These are phyloP conservation scores for Columba guinea DNA, from an alignment of 2,797 vertebrate species.

Conservation along the genomic window DNA sequence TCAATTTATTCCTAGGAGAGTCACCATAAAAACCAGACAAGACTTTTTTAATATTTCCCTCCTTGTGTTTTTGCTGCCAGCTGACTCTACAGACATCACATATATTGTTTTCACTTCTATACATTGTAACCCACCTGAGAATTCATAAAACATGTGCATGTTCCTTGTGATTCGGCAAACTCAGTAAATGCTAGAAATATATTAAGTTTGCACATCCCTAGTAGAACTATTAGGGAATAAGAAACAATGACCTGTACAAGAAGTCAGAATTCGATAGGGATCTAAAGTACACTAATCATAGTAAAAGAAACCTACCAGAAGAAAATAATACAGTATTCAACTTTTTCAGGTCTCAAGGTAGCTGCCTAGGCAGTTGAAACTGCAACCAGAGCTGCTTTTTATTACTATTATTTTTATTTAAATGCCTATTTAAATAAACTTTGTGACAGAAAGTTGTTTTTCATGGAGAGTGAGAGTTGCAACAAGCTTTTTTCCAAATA, in stretches of 20 bases:
- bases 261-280: conserved; percentile 27
- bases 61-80: not conserved
- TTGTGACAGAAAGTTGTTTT: not conserved
- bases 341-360: not conserved
- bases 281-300: conserved; percentile 22
- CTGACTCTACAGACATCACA: not conserved
- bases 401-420: not conserved
- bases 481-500: not conserved
- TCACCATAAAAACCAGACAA: not conserved
- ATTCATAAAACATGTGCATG: conserved; percentile 23
- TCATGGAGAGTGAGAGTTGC: not conserved
- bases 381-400: not conserved
- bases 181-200: conserved; percentile 35
- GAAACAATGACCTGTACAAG: not conserved
- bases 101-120: conserved; percentile 37
- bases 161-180: not conserved
- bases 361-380: not conserved
- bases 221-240: conserved; percentile 21
- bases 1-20: conserved; percentile 4
- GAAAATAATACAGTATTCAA: not conserved
- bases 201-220: conserved; percentile 22
- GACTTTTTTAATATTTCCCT: not conserved
- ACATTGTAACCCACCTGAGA: not conserved
- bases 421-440: not conserved
- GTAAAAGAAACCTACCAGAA: conserved; percentile 19